Evolutionary conservation across 2,888 invertebrate species (phyloP), one percentile per base, ranked within the genome.

Genomic region (Acanthosepion pharaonis): DNA sequence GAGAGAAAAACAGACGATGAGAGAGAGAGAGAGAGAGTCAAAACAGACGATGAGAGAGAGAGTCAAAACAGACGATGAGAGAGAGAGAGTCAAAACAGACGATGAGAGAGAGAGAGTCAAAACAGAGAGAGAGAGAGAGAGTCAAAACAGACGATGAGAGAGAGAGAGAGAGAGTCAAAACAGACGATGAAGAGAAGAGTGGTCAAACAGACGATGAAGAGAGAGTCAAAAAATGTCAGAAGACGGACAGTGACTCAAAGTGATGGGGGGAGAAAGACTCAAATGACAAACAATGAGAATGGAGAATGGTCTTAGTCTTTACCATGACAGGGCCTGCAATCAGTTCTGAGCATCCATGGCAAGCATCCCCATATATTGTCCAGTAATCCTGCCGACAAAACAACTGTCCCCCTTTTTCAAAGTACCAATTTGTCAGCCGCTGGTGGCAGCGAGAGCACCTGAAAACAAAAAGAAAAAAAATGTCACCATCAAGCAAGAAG

Each of bases 381-480:
- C 98, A 99, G 97, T 99, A 99, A 97, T 99, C 99, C 95, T 98
- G 98, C 97, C 98, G 98, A 97, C 99, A 99, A 98, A 99, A 99
- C 93, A 99, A 98, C 95, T 99, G 97, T 0, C 99, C 99, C 96
- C 98, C 98, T 97, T 99, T 99, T 98, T 99, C 99, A 97, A 99
- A 99, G 97, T 99, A 99, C 99, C 99, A 99, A 96, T 98, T 98
- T 9, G 98, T 98, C 91, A 99, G 98, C 94, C 98, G 98, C n/a
- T 98, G 98, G 97, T 99, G 98, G 97, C 99, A 99, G 0, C 98
- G 99, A 28, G 99, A 99, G 97, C 99, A 99, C 97, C 99, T 99
- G 96, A 94, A 96, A 96, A 94, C 94, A 28, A 28, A 92, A 48
- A 11, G 18, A 15, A 93, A 18, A 93, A n/a, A n/a, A n/a, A 33